These are phyloP conservation scores for Clistopyga incitator DNA, from an alignment of 2,888 invertebrate species.

Conservation along the genomic window DNA sequence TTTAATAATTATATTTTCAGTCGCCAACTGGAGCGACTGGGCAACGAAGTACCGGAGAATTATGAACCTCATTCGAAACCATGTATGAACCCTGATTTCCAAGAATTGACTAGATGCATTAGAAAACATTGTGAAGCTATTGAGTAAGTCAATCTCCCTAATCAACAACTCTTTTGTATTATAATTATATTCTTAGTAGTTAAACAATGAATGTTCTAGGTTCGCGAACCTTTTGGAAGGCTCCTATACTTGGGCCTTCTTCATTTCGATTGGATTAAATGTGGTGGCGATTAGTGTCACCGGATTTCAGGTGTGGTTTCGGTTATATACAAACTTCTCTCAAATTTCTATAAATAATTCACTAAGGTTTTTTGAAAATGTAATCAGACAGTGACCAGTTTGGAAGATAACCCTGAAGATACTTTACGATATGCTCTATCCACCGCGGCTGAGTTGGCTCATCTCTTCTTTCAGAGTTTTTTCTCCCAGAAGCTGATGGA, in stretches of 20 bases:
- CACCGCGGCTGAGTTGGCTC: neutral
- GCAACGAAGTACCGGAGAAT: neutral
- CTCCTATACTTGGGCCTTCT: slow-evolving; percentile 37
- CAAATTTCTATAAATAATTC: too few species aligned
- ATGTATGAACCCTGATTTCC: slow-evolving; percentile 12
- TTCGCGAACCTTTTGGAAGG: slow-evolving; percentile 32
- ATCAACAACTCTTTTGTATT: neutral
- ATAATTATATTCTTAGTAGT: neutral
- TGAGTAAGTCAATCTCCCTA: slow-evolving; percentile 18
- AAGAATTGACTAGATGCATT: slow-evolving; percentile 31
- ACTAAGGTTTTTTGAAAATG: too few species aligned
- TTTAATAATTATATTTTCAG: neutral
- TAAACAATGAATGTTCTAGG: neutral
- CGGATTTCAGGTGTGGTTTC: slow-evolving; percentile 22
- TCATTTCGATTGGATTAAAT: slow-evolving; percentile 5
- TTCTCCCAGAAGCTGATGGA: too few species aligned
- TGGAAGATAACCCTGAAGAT: slow-evolving; percentile 4
- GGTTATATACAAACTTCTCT: too few species aligned
- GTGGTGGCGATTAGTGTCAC: slow-evolving; percentile 31
- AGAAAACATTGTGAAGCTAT: slow-evolving; percentile 50
- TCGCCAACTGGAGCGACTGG: slow-evolving; percentile 28
- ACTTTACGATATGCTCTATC: slow-evolving; percentile 3
- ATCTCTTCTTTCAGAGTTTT: too few species aligned
- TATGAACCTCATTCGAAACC: neutral
- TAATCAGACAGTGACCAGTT: neutral